These are phyloP conservation scores for Ascidia mentula DNA, from an alignment of 23 tunicate species.

Conservation along the genomic window DNA sequence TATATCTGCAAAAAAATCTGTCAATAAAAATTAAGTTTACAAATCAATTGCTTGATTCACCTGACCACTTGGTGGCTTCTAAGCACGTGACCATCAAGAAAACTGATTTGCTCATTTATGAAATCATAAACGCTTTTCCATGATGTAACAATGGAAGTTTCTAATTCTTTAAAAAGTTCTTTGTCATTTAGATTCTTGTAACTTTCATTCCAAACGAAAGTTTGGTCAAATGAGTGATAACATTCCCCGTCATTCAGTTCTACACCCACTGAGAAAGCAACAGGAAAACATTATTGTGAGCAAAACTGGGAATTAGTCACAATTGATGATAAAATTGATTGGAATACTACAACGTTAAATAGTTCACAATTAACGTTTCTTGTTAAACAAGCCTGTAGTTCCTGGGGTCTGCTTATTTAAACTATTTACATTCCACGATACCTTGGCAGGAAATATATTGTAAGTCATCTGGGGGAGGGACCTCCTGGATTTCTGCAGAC, in stretches of 20 bases:
- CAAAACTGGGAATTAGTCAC: too few species aligned
- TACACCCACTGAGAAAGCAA: too few species aligned
- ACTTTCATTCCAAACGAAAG: neutral
- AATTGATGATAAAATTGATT: too few species aligned
- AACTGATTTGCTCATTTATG: neutral
- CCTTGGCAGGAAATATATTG: too few species aligned
- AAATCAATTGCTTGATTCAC: neutral
- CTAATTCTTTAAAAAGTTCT: neutral
- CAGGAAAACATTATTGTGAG: too few species aligned
- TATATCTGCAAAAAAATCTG: neutral
- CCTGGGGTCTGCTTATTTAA: too few species aligned
- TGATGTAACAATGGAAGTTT: neutral
- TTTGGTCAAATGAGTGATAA: neutral
- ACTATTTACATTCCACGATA: too few species aligned
- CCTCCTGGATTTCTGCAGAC: too few species aligned
- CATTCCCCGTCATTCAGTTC: constrained; percentile 1
- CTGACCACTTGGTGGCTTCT: neutral
- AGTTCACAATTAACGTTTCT: too few species aligned
- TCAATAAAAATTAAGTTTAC: neutral
- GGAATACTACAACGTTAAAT: too few species aligned
- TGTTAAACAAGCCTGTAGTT: too few species aligned
- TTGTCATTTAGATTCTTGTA: neutral
- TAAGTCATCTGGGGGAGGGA: too few species aligned
- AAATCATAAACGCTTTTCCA: neutral
- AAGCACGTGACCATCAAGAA: neutral